Conservation (phyloP, 2,888 invertebrate species). For the Scaptomyza cyrtandrae region DNA sequence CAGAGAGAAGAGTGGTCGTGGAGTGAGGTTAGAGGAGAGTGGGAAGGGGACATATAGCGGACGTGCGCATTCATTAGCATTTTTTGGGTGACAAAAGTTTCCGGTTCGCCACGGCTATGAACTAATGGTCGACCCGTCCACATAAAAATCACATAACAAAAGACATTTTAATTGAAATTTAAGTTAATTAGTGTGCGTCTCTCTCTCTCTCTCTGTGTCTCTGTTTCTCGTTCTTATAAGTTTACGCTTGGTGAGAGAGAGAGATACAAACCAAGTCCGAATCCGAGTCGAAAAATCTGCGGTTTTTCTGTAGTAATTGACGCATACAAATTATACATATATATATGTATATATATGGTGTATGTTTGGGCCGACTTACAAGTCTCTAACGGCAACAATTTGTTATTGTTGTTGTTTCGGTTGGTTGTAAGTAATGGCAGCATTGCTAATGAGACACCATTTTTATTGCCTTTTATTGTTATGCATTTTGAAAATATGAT, state of each 20-base stretch:
- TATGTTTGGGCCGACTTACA: slow-evolving; percentile 5
- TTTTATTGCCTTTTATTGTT: slow-evolving; percentile 48
- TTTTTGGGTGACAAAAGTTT: slow-evolving; percentile 81
- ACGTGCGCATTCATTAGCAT: slow-evolving; percentile 74
- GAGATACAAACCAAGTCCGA: background rate
- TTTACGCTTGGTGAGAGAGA: slow-evolving; percentile 35
- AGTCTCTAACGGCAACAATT: slow-evolving; percentile 29
- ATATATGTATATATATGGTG: background rate
- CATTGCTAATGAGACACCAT: slow-evolving; percentile 65
- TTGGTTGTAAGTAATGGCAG: slow-evolving; percentile 42
- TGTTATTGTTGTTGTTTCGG: slow-evolving; percentile 6
- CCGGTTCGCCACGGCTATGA: slow-evolving; percentile 77
- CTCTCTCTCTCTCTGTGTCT: slow-evolving; percentile 14
- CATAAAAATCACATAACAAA: slow-evolving; percentile 78
- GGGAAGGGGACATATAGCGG: slow-evolving; percentile 10
- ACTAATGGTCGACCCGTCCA: slow-evolving; percentile 64
- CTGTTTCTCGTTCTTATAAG: slow-evolving; percentile 7
- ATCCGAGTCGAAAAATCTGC: slow-evolving; percentile 20
- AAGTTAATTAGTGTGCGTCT: slow-evolving; percentile 77
- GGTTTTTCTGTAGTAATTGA: slow-evolving; percentile 60
- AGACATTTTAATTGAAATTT: slow-evolving; percentile 81
- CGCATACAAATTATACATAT: slow-evolving; percentile 51
- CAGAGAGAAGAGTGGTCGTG: too few relatives aligned
- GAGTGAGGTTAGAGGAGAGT: background rate
- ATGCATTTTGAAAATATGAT: slow-evolving; percentile 62